A percentile compares a stretch with the other conserved stretches of the same genome.
phyloP scores from a whole-genome alignment of 2,113 vertebrate genomes.

The Sapayoa aenigma region DNA sequence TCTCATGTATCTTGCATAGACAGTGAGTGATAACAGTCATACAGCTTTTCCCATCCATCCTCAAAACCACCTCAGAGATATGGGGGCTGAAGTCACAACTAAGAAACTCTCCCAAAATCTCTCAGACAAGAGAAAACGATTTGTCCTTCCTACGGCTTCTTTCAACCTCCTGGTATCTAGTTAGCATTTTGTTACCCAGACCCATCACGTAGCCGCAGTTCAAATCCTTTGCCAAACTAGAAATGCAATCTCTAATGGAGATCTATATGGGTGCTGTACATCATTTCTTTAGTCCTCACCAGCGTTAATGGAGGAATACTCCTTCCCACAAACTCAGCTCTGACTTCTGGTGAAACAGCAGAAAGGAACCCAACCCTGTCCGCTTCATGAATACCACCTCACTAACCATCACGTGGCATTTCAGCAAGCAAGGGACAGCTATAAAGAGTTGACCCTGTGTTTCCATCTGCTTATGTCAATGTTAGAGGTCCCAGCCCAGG shows the following conservation, averaged over 20 bases:
- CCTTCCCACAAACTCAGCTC: background rate
- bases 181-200: background rate
- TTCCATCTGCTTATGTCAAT: background rate
- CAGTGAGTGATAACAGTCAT: accelerated
- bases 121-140: background rate
- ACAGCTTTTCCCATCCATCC: background rate
- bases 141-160: background rate
- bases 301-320: accelerated
- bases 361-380: background rate
- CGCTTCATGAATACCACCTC: accelerated
- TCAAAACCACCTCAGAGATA: background rate
- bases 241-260: background rate
- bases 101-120: background rate
- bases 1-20: background rate
- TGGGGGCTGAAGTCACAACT: background rate
- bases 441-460: background rate
- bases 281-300: background rate
- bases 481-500: background rate
- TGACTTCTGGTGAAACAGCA: background rate
- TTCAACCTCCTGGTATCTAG: too few species aligned
- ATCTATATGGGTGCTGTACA: background rate
- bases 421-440: background rate
- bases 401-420: accelerated
- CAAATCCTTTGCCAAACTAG: background rate
- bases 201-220: accelerated